Base-by-base conservation (phyloP, 1,140 invertebrate genomes). In the Caenorhabditis tropicalis region DNA sequence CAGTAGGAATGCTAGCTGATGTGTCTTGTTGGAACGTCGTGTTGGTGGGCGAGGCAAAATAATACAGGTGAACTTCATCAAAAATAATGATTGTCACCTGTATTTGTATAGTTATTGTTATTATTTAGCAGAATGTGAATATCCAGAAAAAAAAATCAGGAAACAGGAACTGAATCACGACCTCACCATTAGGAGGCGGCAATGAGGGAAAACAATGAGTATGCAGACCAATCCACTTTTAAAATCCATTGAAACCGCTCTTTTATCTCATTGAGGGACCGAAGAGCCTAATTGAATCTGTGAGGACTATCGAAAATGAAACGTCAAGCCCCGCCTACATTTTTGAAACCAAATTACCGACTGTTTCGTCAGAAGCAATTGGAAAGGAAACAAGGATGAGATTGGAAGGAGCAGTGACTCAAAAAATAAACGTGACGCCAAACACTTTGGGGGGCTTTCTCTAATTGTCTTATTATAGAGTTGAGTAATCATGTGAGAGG, bases 401-500 rank as follows among this genome's bases (percentile, higher is more conserved):
- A 51, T 21, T 10, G 24, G 24, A 56, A 27, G 24, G 21, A 10
- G 7, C 10, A 74, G n/a, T 74, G 65, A 74, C 19, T 43, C n/a
- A 43, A 39, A 74, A 74, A 74, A 24, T 46, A 46, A 33, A n/a
- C n/a, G 65, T 74, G 65, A 74, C 65, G 65, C 65, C 19, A 74
- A 46, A 74, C 58, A 16, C 15, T n/a, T 36, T 19, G 6, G 21
- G 3, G 27, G 7, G 33, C 58, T 65, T 31, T 31, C 16, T 4
- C 16, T 12, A 65, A 65, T 65, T 65, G 58, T 65, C 36, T 19
- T 39, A 65, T 65, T 65, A 65, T 36, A 36, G 58, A 36, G 36
- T 65, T 43, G 65, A 74, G 65, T 46, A 74, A 74, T 74, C 65
- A 46, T 43, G 65, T 74, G 65, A 74, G 21, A n/a, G 49, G 39